These are phyloP conservation scores for Perccottus glenii DNA, from an alignment of 2,113 vertebrate species.

Conservation along the genomic window DNA sequence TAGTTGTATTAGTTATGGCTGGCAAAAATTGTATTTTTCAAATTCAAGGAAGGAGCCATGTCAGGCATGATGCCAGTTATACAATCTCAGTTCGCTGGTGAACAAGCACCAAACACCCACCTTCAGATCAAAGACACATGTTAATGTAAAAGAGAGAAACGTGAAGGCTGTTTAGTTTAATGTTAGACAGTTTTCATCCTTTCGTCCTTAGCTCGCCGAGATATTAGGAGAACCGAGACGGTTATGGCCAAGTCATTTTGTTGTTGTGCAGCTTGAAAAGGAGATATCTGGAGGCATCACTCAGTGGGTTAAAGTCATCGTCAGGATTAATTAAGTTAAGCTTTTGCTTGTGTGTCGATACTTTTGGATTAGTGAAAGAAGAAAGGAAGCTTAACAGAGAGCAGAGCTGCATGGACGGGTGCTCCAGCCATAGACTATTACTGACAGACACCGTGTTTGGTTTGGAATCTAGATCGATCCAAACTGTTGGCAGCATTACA, in stretches of 20 bases:
- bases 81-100: slow-evolving; percentile 42
- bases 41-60: slow-evolving; percentile 1
- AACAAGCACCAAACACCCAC: slow-evolving; percentile 13
- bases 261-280: slow-evolving; percentile 43
- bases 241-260: slow-evolving; percentile 46
- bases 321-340: slow-evolving; percentile 77
- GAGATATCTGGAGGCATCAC: slow-evolving; percentile 40
- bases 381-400: slow-evolving; percentile 29
- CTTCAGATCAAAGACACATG: slow-evolving; percentile 47
- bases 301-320: slow-evolving; percentile 74
- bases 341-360: slow-evolving; percentile 66
- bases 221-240: slow-evolving; percentile 31
- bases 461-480: no score
- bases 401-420: slow-evolving; percentile 43
- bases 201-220: slow-evolving; percentile 34
- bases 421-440: neutral
- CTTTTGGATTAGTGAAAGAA: slow-evolving; percentile 70
- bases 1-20: neutral
- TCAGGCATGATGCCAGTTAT: slow-evolving; percentile 29
- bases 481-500: no score
- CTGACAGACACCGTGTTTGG: no score
- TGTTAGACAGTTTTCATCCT: slow-evolving; percentile 57
- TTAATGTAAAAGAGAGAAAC: slow-evolving; percentile 46
- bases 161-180: slow-evolving; percentile 45
- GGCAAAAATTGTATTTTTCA: neutral